Conservation (phyloP, 2,888 invertebrate species). For the Ceriagrion tenellum region DNA sequence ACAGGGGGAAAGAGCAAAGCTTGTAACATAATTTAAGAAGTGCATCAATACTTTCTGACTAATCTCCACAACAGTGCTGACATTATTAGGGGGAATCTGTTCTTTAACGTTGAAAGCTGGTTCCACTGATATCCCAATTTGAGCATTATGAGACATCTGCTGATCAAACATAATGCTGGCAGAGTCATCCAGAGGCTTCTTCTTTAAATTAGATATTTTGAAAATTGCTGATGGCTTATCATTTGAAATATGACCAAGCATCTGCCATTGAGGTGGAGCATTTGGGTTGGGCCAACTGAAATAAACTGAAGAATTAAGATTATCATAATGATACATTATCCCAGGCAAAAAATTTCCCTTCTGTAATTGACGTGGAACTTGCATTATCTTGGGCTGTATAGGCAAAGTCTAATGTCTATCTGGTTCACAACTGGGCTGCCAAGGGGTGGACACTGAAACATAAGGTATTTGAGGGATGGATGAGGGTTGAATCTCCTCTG, state of each 20-base stretch:
- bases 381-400: no score
- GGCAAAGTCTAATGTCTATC: no score
- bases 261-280: constrained; percentile 96
- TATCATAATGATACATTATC: no score
- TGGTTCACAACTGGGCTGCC: no score
- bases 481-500: no score
- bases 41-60: constrained; percentile 94
- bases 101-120: constrained; percentile 79
- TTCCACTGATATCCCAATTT: constrained; percentile 96
- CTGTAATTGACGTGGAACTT: no score
- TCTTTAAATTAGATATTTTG: constrained; percentile 93
- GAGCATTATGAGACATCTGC: constrained; percentile 92
- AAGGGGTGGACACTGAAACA: no score
- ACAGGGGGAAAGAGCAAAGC: constrained; percentile 90
- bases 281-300: constrained; percentile 96
- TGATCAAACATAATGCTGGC: constrained; percentile 85
- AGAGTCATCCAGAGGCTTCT: constrained; percentile 76
- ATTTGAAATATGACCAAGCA: constrained; percentile 95
- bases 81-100: constrained; percentile 71
- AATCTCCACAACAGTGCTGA: constrained; percentile 78
- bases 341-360: no score
- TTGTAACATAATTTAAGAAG: constrained; percentile 94
- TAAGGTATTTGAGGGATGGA: no score
- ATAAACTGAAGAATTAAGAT: constrained; percentile 82
- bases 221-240: constrained; percentile 98